Base-by-base conservation (phyloP, 2,888 invertebrate species). In the Sphecodes monilicornis region DNA sequence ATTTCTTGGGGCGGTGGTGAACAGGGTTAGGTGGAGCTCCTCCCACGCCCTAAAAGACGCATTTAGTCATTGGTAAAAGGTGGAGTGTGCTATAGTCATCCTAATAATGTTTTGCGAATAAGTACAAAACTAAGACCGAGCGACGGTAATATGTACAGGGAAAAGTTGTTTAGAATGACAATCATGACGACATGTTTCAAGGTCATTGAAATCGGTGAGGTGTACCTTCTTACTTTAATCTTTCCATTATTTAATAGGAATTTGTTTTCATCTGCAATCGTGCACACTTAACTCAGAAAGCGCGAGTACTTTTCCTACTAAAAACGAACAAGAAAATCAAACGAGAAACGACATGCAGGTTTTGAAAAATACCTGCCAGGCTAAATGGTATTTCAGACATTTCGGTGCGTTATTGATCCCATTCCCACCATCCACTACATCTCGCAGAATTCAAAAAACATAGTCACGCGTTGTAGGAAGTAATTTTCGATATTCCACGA, bases 401-500 rank as follows among this genome's bases (percentile, higher is more conserved):
- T 41, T 13, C 57, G 22, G 57, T 32, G 26, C 32, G 39, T 16
- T n/a, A 26, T 70, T 6, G 16, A 68, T 43, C n/a, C 54, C 41
- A 3, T 41, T 29, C 6, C 22, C 36, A 18, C 66, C 36, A 22
- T 66, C 32, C 22, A 36, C 66, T 66, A 22, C 36, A 32, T 66
- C 60, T 60, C 29, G 22, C 16, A 54, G 39, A 16, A 66, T 22
- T 36, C 50, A 50, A n/a, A 41, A 54, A 68, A 46, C 39, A 41
- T 74, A 32, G 29, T 26, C 26, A 18, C 18, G 11, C 10, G 36
- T 4, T 16, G 39, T 13, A n/a, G 36, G 22, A 80, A 18, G 39
- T 39, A 50, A 79, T 80, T 71, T 41, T 66, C 32, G 71, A 71
- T 50, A 71, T 13, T 50, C 26, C 5, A 29, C 60, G 29, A 16